Evolutionary conservation across 2,797 vertebrate genomes (phyloP).

Genomic region (Rallus crepitans): DNA sequence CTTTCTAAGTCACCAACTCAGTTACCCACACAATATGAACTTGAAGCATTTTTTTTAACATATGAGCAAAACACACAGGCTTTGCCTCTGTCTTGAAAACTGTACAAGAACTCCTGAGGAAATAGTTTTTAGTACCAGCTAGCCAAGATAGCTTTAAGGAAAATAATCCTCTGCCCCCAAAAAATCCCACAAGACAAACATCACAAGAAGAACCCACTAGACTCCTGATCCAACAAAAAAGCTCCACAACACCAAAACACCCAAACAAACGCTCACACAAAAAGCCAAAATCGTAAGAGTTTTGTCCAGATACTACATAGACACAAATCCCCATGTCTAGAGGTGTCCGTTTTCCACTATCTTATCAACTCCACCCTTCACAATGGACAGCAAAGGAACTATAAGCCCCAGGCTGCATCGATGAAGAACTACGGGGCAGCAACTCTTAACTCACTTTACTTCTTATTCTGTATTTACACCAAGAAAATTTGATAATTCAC

Average conservation of each 20-base stretch:
- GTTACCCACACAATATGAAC: background rate
- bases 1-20: background rate
- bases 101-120: fast-evolving
- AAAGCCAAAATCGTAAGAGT: background rate
- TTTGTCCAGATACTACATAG: background rate
- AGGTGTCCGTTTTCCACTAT: background rate
- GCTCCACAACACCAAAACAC: background rate
- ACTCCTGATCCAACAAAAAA: background rate
- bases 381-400: background rate
- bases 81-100: background rate
- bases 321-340: background rate
- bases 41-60: background rate
- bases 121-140: background rate
- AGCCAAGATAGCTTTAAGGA: background rate
- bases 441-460: background rate
- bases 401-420: background rate
- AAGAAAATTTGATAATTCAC: background rate
- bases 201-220: background rate
- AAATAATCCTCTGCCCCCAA: fast-evolving
- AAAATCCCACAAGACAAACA: background rate
- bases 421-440: background rate
- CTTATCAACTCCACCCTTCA: background rate
- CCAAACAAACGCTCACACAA: background rate
- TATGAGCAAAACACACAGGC: background rate
- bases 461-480: background rate